These are phyloP conservation scores for Orthosia gothica DNA, from an alignment of 2,888 invertebrate species.

Conservation along the genomic window DNA sequence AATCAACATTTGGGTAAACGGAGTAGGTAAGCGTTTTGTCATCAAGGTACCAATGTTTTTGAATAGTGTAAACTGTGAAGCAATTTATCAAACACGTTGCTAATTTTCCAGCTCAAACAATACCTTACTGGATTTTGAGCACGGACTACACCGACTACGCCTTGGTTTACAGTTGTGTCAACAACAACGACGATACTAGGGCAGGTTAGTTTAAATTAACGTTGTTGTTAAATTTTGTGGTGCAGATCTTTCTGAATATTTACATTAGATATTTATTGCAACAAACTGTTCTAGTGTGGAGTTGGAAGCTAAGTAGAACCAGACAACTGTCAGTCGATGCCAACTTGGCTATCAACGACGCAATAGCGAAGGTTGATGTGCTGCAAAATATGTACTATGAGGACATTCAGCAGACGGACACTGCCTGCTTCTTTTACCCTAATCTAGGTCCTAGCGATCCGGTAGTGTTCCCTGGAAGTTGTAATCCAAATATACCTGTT, in stretches of 20 bases:
- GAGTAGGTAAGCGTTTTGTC: slow-evolving; percentile 23
- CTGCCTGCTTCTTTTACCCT: slow-evolving; percentile 82
- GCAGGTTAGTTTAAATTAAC: slow-evolving; percentile 68
- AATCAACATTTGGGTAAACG: slow-evolving; percentile 64
- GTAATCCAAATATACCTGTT: slow-evolving; percentile 77
- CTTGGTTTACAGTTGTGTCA: slow-evolving; percentile 92
- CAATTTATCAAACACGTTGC: neutral
- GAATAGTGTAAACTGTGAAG: neutral
- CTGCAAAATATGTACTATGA: slow-evolving; percentile 77
- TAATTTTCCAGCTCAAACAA: slow-evolving; percentile 69
- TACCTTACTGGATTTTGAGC: slow-evolving; percentile 80
- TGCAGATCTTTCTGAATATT: neutral
- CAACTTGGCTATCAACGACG: slow-evolving; percentile 71
- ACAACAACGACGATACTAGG: slow-evolving; percentile 70
- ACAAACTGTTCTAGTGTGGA: slow-evolving; percentile 54
- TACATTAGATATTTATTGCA: neutral
- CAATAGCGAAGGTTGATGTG: slow-evolving; percentile 72
- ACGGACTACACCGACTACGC: slow-evolving; percentile 92
- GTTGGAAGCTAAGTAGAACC: slow-evolving; percentile 84
- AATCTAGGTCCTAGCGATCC: slow-evolving; percentile 68
- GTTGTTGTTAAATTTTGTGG: too few species aligned
- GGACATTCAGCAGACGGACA: slow-evolving; percentile 72
- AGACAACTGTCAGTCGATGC: slow-evolving; percentile 69
- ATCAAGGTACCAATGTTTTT: slow-evolving; percentile 55
- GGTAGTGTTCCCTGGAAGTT: slow-evolving; percentile 79